Evolutionary conservation across 2,888 invertebrate genomes (phyloP), one percentile per base, ranked within the genome.

Genomic region (Matsumyia berberina): DNA sequence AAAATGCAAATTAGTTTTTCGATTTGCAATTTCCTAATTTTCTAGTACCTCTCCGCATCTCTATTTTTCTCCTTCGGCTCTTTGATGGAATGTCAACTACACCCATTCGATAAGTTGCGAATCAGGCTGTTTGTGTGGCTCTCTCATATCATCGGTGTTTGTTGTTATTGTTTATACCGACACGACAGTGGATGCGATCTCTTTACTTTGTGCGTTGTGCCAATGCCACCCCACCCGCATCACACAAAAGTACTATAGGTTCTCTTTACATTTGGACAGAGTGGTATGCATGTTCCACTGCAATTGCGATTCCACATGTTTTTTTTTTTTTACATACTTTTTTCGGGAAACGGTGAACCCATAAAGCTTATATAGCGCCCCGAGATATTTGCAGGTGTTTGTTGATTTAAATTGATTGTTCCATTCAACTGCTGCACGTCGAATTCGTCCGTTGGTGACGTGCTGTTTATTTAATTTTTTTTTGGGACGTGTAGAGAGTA

Each of bases 91-190:
- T 64, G 76, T 70, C 76, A 81, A 82, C 82, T 82, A 77, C 81
- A 77, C 81, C 77, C 70, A 77, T 77, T 82, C 44, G 57, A 33
- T 31, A 44, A 77, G 57, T 42, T 44, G 64, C 35, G n/a, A 77
- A 51, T 9, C 7, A 17, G 42, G 49, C 19, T 66, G 44, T 53
- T 58, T 44, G 42, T 58, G 35, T 7, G 8, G 9, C 49, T 69
- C 74, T 74, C 81, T 77, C 29, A 51, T 81, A 69, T 70, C 64
- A 60, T 64, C 31, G 31, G 15, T 58, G 17, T 46, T 51, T 60
- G 79, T 77, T 82, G 66, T 82, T 77, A 72, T 77, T 82, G 81
- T 82, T 77, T 70, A 70, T 70, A 51, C 24, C 24, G 24, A 24
- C n/a, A 15, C 1, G 12, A 3, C 51, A 0, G 35, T 9, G 31